Conservation (phyloP, 2,113 vertebrate species). For the Mellivora capensis region DNA sequence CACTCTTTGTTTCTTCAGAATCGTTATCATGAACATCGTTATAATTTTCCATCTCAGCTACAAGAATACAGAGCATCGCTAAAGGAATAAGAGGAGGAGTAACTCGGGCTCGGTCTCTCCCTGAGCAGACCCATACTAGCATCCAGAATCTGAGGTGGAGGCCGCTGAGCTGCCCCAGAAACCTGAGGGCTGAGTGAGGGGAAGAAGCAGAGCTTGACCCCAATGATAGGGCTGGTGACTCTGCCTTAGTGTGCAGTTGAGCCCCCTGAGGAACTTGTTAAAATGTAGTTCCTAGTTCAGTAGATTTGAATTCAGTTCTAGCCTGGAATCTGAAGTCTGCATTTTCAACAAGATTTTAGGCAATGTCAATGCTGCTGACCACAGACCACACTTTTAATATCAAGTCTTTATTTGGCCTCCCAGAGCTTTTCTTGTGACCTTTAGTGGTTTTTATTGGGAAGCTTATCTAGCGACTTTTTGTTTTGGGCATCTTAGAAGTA, state of each 20-base stretch:
- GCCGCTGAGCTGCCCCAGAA: not conserved
- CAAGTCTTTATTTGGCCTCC: not conserved
- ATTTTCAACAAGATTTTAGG: not conserved
- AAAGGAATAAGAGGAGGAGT: not conserved
- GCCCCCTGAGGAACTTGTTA: not conserved
- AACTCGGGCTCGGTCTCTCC: not conserved
- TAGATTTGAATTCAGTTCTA: not conserved
- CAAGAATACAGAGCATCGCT: not conserved
- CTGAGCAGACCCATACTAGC: not conserved
- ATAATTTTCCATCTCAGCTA: not conserved
- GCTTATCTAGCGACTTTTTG: not conserved
- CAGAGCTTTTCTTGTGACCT: not conserved
- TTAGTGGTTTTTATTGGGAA: not conserved
- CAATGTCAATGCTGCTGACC: not conserved
- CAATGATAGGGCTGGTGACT: too few species aligned
- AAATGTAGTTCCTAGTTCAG: not conserved
- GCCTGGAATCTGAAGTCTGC: not conserved
- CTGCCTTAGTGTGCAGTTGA: not conserved
- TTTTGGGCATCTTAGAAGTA: not conserved
- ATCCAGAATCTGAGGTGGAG: not conserved
- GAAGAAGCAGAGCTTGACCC: not conserved
- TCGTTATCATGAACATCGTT: not conserved
- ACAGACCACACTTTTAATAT: not conserved
- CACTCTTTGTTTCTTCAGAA: not conserved
- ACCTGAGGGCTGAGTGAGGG: not conserved